A percentile compares a stretch with the other conserved stretches of the same genome.
Conservation (phyloP, 2,113 vertebrate genomes). For the Peromyscus californicus region DNA sequence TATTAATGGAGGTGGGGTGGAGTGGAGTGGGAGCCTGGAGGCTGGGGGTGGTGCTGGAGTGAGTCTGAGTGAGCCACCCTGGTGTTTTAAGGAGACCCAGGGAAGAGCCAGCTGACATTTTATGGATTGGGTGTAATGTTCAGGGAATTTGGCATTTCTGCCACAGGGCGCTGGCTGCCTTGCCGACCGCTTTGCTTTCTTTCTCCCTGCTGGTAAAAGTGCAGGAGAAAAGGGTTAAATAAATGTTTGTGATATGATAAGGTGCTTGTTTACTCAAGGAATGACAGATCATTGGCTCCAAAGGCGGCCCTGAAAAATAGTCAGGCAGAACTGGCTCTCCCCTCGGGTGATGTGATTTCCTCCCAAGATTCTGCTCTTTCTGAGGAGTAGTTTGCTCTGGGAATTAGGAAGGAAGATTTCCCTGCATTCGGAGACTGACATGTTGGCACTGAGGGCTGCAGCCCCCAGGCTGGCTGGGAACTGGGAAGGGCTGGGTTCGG, state of each 20-base stretch:
- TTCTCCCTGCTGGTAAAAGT: conserved; percentile 89
- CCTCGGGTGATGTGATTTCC: conserved; percentile 92
- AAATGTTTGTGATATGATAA: conserved; percentile 99
- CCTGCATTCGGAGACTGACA: conserved; percentile 78
- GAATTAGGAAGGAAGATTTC: conserved; percentile 87
- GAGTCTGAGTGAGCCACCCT: conserved; percentile 82
- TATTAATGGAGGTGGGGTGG: conserved; percentile 77
- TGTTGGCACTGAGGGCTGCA: conserved; percentile 68
- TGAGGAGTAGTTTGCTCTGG: conserved; percentile 86
- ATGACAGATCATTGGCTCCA: conserved; percentile 91
- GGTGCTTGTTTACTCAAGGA: conserved; percentile 95
- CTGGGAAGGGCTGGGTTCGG: not conserved
- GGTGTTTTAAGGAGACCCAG: conserved; percentile 82
- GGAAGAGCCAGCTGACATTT: conserved; percentile 87
- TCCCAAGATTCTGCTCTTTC: conserved; percentile 87
- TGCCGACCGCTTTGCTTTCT: conserved; percentile 88
- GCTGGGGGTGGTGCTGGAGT: conserved; percentile 76
- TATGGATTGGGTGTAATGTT: conserved; percentile 89
- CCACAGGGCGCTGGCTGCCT: conserved; percentile 87
- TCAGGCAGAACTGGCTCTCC: conserved; percentile 89
- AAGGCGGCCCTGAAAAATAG: conserved; percentile 91
- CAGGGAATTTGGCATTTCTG: conserved; percentile 91
- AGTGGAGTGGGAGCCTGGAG: conserved; percentile 63
- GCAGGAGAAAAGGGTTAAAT: conserved; percentile 97
- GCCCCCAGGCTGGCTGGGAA: conserved; percentile 19